Percentiles rank a stretch among this genome's conserved stretches.
Evolutionary conservation across 2,888 invertebrate species (phyloP).

Genomic region (Eubasilissa splendida): DNA sequence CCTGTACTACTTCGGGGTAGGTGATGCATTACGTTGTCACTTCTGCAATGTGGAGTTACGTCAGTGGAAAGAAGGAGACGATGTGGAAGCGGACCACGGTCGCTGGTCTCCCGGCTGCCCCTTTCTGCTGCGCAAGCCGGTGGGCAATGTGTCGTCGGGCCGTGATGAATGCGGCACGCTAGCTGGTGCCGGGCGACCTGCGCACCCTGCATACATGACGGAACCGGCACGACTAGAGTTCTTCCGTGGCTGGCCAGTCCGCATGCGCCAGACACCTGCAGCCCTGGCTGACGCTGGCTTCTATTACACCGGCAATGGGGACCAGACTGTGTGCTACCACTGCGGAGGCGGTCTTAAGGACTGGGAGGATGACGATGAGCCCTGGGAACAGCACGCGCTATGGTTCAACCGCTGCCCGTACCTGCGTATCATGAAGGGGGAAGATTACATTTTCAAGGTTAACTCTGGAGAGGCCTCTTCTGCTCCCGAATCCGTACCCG

Average conservation of each 20-base stretch:
- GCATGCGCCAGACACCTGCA: slow-evolving; percentile 84
- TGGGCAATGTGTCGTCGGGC: slow-evolving; percentile 76
- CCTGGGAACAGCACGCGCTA: slow-evolving; percentile 95
- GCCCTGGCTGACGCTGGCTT: slow-evolving; percentile 92
- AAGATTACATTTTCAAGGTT: slow-evolving; percentile 68
- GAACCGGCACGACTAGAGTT: slow-evolving; percentile 80
- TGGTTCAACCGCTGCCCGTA: slow-evolving; percentile 94
- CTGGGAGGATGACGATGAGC: slow-evolving; percentile 93
- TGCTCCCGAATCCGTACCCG: slow-evolving; percentile 52
- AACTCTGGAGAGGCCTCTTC: slow-evolving; percentile 57
- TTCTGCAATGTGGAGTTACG: slow-evolving; percentile 87
- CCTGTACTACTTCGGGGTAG: slow-evolving; percentile 84
- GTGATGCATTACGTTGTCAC: slow-evolving; percentile 86
- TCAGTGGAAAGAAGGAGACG: slow-evolving; percentile 87
- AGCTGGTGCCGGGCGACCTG: slow-evolving; percentile 70
- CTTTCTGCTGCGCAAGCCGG: slow-evolving; percentile 77
- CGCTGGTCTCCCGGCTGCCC: slow-evolving; percentile 88
- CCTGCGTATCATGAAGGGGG: slow-evolving; percentile 85
- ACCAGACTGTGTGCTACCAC: slow-evolving; percentile 93
- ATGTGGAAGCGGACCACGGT: slow-evolving; percentile 85
- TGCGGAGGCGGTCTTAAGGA: slow-evolving; percentile 95
- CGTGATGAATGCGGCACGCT: slow-evolving; percentile 62
- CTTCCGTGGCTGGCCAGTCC: slow-evolving; percentile 86
- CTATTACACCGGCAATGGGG: slow-evolving; percentile 90
- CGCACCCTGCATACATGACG: slow-evolving; percentile 80